These are phyloP conservation scores for Dicyrtoma fusca DNA, from an alignment of 2,888 invertebrate species.

Conservation along the genomic window DNA sequence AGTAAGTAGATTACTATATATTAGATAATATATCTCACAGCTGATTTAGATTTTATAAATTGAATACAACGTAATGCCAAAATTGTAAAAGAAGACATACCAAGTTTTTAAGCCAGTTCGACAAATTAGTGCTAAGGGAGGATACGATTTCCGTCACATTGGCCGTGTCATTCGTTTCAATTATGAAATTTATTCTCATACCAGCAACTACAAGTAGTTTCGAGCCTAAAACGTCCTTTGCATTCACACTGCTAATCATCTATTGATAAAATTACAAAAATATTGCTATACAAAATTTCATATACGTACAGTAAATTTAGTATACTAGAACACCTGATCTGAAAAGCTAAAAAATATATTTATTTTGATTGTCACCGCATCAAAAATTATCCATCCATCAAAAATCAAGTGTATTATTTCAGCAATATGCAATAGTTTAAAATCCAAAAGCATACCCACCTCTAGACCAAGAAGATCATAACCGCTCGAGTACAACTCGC, in stretches of 20 bases:
- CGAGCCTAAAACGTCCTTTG: slow-evolving; percentile 71
- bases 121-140: slow-evolving; percentile 75
- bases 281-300: too few species aligned
- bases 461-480: slow-evolving; percentile 68
- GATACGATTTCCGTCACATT: slow-evolving; percentile 70
- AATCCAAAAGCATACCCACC: too few species aligned
- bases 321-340: too few species aligned
- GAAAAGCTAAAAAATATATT: too few species aligned
- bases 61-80: neutral
- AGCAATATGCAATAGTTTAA: too few species aligned
- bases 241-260: slow-evolving; percentile 69
- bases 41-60: neutral
- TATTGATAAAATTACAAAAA: slow-evolving; percentile 57
- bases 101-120: slow-evolving; percentile 72
- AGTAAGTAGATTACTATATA: neutral
- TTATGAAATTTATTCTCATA: slow-evolving; percentile 72
- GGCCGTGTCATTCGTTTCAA: slow-evolving; percentile 64
- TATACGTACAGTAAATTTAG: too few species aligned
- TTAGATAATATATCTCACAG: neutral
- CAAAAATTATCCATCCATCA: too few species aligned
- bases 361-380: too few species aligned
- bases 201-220: slow-evolving; percentile 80
- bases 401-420: too few species aligned
- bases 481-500: slow-evolving; percentile 66
- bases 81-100: slow-evolving; percentile 59